These are phyloP conservation scores for Catostomus latipinnis DNA, from an alignment of 2,797 vertebrate species.

Conservation along the genomic window DNA sequence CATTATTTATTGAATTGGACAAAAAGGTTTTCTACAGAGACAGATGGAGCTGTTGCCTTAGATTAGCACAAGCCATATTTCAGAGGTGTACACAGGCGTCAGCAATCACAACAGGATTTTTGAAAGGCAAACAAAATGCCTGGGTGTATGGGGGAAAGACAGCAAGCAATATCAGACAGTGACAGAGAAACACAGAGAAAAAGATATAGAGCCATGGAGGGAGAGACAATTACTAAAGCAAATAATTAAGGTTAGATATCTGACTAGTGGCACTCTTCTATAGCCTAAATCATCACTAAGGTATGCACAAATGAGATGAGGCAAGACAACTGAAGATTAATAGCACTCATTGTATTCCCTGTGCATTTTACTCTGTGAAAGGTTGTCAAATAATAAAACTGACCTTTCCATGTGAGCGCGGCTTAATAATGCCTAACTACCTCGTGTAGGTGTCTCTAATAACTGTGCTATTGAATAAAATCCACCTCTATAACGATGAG, in stretches of 20 bases:
- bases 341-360: background rate
- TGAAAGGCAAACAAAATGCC: conserved; percentile 23
- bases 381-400: conserved; percentile 17
- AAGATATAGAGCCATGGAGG: background rate
- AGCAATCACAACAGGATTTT: conserved; percentile 7
- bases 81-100: background rate
- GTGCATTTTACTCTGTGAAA: conserved; percentile 10
- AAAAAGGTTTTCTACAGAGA: background rate
- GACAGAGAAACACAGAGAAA: background rate
- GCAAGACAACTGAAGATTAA: conserved; percentile 15
- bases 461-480: conserved; percentile 2
- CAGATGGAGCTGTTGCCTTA: conserved; percentile 17
- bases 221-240: conserved; percentile 15
- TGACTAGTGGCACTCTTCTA: background rate
- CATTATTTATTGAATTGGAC: background rate
- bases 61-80: conserved; percentile 8
- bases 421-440: background rate
- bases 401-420: conserved; percentile 17
- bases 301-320: background rate
- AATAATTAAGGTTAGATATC: conserved; percentile 6
- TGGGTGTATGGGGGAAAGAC: background rate
- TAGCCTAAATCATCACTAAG: conserved; percentile 3
- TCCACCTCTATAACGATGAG: background rate
- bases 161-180: conserved; percentile 4
- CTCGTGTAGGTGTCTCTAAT: background rate